Base-by-base conservation (phyloP, 2,888 invertebrate genomes). In the Lysandra coridon region DNA sequence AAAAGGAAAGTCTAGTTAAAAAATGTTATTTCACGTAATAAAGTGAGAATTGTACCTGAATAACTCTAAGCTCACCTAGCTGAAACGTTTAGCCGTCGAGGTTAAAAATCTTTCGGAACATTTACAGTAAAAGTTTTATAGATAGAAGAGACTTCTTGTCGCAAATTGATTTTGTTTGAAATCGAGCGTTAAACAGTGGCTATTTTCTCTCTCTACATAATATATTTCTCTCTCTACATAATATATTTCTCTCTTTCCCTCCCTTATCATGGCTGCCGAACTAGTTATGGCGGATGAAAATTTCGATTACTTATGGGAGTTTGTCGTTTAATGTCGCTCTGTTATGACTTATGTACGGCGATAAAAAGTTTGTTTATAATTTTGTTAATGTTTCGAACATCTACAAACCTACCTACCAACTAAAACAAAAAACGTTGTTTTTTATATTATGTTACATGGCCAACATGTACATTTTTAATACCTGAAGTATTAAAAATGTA, bases 231-330 rank as follows among this genome's bases (percentile, higher is more conserved):
- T 12, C 64, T 17, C 17, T 33, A 69, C 69, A 33, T 14, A 69
- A 69, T 14, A 69, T 69, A 12, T 69, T 30, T 69, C 64, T 69
- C 33, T 69, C 64, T 69, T 33, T 30, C 30, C 12, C 12, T 12
- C 64, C n/a, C 7, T 23, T 62, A 69, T 69, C 69, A 69, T 69
- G 64, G 69, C 69, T 37, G 33, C 4, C 33, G 33, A 37, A 64
- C 64, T 64, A 23, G 69, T 5, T 69, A 69, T 0, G 69, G 33
- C 69, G 64, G 64, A 69, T 69, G 14, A 69, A 37, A 69, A 4
- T 69, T 69, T 69, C 10, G 69, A 69, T 69, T 23, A 37, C 69
- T 37, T 69, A 69, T 33, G 69, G 69, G 69, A 69, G 33, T 69
- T 69, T 69, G 30, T 30, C 33, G 69, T 37, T 23, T 69, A 33